Base-by-base conservation (phyloP, 1,140 invertebrate genomes). In the Cardiocondyla obscurior region DNA sequence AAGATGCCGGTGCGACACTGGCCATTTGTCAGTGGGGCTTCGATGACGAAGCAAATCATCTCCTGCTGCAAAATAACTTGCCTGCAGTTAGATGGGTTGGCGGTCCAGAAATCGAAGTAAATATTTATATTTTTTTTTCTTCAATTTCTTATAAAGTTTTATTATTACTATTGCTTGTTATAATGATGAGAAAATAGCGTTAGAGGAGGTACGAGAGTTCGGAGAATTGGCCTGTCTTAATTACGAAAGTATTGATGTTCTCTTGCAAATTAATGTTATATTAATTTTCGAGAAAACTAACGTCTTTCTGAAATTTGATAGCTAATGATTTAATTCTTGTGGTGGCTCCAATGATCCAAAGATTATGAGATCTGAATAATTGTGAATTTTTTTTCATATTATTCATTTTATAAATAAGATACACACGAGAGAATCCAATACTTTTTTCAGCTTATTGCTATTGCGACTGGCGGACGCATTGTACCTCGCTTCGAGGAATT, bases 1-100 rank as follows among this genome's bases (percentile, higher is more conserved):
- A 99, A 94, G 96, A 97, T 74, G 96, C 98, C 28, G 99, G 99
- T n/a, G 97, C 99, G 0, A 99, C 97, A 16, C 94, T 99, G 58
- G 99, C 98, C 2, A 99, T 99, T 89, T 99, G 99, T 93, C 99
- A 99, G 90, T 99, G 99, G 99, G 99, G 99, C 81, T 99, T 99
- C 93, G 99, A 99, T 94, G 99, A 99, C 93, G 99, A 99, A 95
- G 99, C 99, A 0, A 99, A 99, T 94, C 99, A 99, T 94, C 95
- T 99, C 44, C 95, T 99, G 36, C 95, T 99, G 14, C 97, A 99
- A 90, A 96, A 97, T 89, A 93, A 99, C 74, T 94, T 99, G 60
- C 99, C 99, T 4, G 99, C 99, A 51, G 98, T 99, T 4, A 96
- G 99, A 88, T 99, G 99, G 99, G 99, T 99, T 73, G 97, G 97